Base-by-base conservation (phyloP, 2,113 vertebrate genomes). In the Embiotoca jacksoni region DNA sequence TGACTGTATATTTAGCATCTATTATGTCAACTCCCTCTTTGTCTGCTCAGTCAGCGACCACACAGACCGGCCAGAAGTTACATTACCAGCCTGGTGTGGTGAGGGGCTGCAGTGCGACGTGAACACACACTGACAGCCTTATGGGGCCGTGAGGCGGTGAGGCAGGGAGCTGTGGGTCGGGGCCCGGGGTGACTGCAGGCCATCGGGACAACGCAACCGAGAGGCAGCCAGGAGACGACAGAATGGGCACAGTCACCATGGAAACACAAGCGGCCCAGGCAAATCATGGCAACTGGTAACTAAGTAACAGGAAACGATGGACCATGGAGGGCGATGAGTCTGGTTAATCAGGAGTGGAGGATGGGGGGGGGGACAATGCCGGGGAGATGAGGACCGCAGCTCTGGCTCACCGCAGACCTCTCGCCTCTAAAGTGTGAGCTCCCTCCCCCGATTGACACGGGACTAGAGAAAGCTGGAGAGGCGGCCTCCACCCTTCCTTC, bases 271-370 rank as follows among this genome's bases (percentile, higher is more conserved):
- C 88, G 88, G 93, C 93, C 93, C 92, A 91, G 91, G 93, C 92
- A 91, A 91, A 94, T 92, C 84, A 68, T 88, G 90, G 94, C 91
- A 94, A 94, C 92, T 89, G 93, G 94, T 95, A 95, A 94, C 95
- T 94, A 93, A 95, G 94, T 95, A 95, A 95, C 95, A 94, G 92
- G 92, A 94, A 94, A 93, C 90, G 89, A 91, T 84, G 76, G 91
- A 90, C 85, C 89, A 87, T 81, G 75, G 82, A 89, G 88, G 89
- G 81, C 80, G 85, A 88, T 76, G 87, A 90, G 87, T 86, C 84
- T 91, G 88, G 89, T 89, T 93, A 91, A 94, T 93, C 91, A 90
- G 86, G 79, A 83, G 69, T 55, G 68, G 81, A 84, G 35, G 56
- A 61, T 33, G 61, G 79, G 76, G 36, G 60, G 80, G 78, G 71